Evolutionary conservation across 2,888 invertebrate species (phyloP), one percentile per base, ranked within the genome.

Genomic region (Latheticus oryzae): DNA sequence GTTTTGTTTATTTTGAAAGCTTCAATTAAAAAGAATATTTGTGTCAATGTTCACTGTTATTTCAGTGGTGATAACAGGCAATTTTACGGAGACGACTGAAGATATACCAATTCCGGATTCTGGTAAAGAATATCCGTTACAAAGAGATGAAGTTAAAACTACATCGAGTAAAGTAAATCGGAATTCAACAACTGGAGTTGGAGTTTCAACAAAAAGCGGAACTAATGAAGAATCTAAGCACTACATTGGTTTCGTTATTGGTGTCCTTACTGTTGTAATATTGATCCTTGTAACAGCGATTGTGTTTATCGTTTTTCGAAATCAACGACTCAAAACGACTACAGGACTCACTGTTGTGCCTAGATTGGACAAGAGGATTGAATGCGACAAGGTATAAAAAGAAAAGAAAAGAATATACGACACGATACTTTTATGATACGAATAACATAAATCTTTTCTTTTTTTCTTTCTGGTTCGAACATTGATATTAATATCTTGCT

Each of bases 251-350:
- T 80, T 86, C 66, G 83, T 89, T 71, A 88, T 89, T 69, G 88
- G 88, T 40, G 83, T 87, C 52, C 81, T 90, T 68, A 86, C 87
- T 30, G 87, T 88, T 43, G 86, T 90, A 68, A 88, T 90, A 70
- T 79, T 90, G 61, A 80, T 90, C 71, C 82, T 89, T 55, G 83
- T 87, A 61, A 85, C 84, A 33, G 85, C 88, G 60, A 88, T 90
- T 74, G 80, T 85, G 64, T 84, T 89, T 77, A 87, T 90, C 78
- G 84, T 87, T 68, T 83, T 85, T 63, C 79, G 87, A 63, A 87
- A 86, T 74, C 84, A 86, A 68, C 81, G 83, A 60, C 73, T 81
- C 32, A 83, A 82, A 66, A 75, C 79, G 43, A 74, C 78, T 11
- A 71, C 77, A 15, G 71, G 65, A 60, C 65, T 67, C 42, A 62